These are phyloP conservation scores for Rosalia funebris DNA, from an alignment of 2,888 invertebrate genomes.

Conservation along the genomic window DNA sequence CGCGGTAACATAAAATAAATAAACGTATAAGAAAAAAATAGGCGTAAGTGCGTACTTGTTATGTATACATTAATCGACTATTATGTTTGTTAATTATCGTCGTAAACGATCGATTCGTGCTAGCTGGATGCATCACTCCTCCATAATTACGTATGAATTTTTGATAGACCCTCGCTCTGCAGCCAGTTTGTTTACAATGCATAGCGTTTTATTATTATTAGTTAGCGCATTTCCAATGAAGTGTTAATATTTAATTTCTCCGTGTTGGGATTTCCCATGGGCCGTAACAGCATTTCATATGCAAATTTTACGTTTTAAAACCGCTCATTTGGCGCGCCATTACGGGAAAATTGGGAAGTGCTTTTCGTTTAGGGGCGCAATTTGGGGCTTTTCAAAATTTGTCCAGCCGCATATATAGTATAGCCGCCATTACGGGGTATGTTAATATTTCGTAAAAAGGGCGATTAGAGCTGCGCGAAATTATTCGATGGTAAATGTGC, in stretches of 20 bases:
- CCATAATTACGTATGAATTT: constrained; percentile 24
- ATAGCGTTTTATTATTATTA: constrained; percentile 41
- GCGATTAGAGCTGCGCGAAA: background rate
- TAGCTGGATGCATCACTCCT: background rate
- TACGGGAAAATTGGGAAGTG: constrained; percentile 19
- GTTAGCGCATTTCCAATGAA: constrained; percentile 54
- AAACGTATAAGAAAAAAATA: too few relatives aligned
- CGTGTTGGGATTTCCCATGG: constrained; percentile 52
- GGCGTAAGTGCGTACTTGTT: too few relatives aligned
- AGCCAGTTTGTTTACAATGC: constrained; percentile 33
- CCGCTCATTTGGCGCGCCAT: constrained; percentile 20
- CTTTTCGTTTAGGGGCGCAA: constrained; percentile 10
- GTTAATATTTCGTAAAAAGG: background rate
- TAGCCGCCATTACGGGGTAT: background rate
- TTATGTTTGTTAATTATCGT: background rate
- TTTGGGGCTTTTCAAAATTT: constrained; percentile 24
- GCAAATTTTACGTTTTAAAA: constrained; percentile 53
- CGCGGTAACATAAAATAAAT: too few relatives aligned
- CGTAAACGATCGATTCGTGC: background rate
- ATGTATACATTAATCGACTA: background rate
- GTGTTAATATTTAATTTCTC: constrained; percentile 58
- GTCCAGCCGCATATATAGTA: background rate
- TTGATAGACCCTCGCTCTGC: constrained; percentile 30
- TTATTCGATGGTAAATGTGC: background rate
- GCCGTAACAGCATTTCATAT: constrained; percentile 51